Percentiles rank a stretch among this genome's conserved stretches.
These are phyloP conservation scores for Liasis olivaceus DNA, from an alignment of 2,797 vertebrate species.

Conservation along the genomic window DNA sequence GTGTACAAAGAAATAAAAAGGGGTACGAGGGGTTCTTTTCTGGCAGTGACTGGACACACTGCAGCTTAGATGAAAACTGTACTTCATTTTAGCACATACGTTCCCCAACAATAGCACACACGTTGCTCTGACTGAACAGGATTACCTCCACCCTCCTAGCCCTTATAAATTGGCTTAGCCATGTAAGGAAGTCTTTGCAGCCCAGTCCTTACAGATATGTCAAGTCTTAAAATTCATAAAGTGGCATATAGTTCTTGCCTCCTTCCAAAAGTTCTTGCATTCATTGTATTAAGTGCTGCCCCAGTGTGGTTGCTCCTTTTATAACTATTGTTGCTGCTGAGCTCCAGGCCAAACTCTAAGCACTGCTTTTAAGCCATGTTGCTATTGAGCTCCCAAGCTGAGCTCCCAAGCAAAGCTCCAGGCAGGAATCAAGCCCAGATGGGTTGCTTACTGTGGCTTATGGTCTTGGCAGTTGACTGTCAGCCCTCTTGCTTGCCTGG, in stretches of 20 bases:
- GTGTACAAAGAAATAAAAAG: not conserved
- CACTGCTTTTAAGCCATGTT: not conserved
- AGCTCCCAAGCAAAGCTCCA: not conserved
- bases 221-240: not conserved
- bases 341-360: not conserved
- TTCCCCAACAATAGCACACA: not conserved
- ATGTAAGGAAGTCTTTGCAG: not conserved
- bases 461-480: not conserved
- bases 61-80: not conserved
- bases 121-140: not conserved
- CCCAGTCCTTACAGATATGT: not conserved
- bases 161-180: not conserved
- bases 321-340: not conserved
- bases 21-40: no score
- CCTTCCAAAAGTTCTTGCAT: not conserved
- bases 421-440: not conserved
- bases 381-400: not conserved
- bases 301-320: not conserved
- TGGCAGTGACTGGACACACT: not conserved
- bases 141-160: not conserved
- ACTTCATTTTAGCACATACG: not conserved
- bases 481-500: not conserved
- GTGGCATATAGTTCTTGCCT: not conserved
- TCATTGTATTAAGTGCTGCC: not conserved
- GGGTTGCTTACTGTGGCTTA: not conserved